Base-by-base conservation (phyloP, 2,888 invertebrate genomes). In the Onthophagus sagittarius region DNA sequence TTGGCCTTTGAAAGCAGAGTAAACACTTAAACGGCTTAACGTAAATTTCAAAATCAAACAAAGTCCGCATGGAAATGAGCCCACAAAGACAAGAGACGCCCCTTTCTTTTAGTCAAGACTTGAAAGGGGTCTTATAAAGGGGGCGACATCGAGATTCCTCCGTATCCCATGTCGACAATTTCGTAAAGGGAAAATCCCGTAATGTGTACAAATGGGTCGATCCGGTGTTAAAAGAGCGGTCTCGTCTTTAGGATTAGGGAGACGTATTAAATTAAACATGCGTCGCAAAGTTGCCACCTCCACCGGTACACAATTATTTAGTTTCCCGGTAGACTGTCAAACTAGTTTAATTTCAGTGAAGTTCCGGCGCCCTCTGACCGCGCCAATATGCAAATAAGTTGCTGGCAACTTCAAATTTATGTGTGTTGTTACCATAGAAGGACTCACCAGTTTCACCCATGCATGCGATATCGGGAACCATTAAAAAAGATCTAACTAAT, bases 281-380 rank as follows among this genome's bases (percentile, higher is more conserved):
- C 39, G 39, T 53, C 39, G 39, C 7, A 7, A 53, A 53, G 39
- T 53, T 53, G 39, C 39, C 39, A 53, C 39, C 39, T 53, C 39
- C 39, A 53, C 39, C 39, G 39, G 39, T 70, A 70, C 53, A 70
- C 70, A 70, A 70, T 70, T 70, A 70, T 70, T 39, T 70, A 70
- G 70, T 70, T 70, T 70, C 39, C 53, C 53, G 64, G 64, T 23
- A 53, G 15, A 70, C 32, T 70, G 53, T 53, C 15, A 39, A 70
- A 70, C 70, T 70, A 70, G 70, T 70, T 70, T 70, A 70, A 15
- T 70, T 70, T 33, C 70, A 39, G 13, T n/a, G 14, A 64, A 70
- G 53, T 70, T 64, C 39, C 39, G 39, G 39, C 39, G 39, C 39
- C 39, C 39, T 53, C 39, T 53, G 39, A 53, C 39, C 39, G 39